Evolutionary conservation across 2,113 vertebrate genomes (phyloP).

Genomic region (Casuarius casuarius): DNA sequence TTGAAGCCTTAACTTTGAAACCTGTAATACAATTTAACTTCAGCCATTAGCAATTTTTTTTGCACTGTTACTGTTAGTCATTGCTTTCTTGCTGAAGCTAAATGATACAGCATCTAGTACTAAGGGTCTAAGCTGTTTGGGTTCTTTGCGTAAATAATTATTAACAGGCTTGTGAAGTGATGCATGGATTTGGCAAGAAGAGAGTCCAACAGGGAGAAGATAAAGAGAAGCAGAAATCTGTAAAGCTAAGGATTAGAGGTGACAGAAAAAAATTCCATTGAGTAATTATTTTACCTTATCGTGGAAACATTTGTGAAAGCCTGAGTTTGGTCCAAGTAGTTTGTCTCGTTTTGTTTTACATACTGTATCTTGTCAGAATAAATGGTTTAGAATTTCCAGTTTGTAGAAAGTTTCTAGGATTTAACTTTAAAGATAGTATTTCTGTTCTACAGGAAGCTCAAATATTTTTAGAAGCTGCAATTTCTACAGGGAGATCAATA

Average conservation of each 20-base stretch:
- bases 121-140: neutral
- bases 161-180: conserved; percentile 2
- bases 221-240: neutral
- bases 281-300: conserved; percentile 28
- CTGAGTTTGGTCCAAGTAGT: neutral
- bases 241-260: conserved; percentile 1
- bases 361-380: neutral
- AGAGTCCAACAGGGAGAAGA: neutral
- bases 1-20: neutral
- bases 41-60: neutral
- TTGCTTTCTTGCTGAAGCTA: neutral
- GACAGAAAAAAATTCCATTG: neutral
- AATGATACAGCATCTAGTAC: neutral
- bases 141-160: neutral
- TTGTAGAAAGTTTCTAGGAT: neutral
- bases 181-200: conserved; percentile 17
- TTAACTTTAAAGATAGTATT: neutral
- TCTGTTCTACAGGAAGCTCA: neutral
- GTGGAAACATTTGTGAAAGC: neutral
- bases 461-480: neutral
- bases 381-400: neutral
- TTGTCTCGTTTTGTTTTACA: neutral
- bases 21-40: neutral
- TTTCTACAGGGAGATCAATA: neutral
- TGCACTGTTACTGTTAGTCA: neutral